Evolutionary conservation across 1,140 invertebrate species (phyloP).

Genomic region (Philotrypesis tridentata): DNA sequence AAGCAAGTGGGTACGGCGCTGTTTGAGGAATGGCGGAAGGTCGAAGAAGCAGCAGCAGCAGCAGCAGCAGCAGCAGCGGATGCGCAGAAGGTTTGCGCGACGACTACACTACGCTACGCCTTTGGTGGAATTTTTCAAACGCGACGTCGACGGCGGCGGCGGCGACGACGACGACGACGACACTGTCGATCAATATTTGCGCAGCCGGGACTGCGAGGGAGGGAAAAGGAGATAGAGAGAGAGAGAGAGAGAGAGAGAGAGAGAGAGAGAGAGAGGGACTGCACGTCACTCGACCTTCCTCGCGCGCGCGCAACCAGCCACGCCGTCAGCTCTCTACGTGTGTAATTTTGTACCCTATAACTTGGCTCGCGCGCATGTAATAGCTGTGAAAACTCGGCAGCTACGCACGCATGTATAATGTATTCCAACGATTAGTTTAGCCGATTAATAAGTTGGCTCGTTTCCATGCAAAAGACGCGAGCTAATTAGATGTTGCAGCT

Average conservation of each 20-base stretch:
- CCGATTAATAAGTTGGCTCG: no score
- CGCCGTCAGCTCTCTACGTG: background rate
- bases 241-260: no score
- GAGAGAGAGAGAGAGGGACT: slow-evolving; percentile 12
- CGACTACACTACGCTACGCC: slow-evolving; percentile 9
- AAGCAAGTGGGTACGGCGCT: background rate
- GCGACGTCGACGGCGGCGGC: slow-evolving; percentile 50
- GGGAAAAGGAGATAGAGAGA: no score
- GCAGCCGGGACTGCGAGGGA: slow-evolving; percentile 62
- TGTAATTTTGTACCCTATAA: background rate
- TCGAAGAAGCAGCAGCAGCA: slow-evolving; percentile 11
- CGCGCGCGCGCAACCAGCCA: slow-evolving; percentile 2
- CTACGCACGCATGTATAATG: no score
- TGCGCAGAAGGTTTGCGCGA: slow-evolving; percentile 36
- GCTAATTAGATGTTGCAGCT: no score
- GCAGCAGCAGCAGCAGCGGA: background rate
- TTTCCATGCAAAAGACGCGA: no score
- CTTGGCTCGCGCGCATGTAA: no score
- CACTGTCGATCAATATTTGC: slow-evolving; percentile 71
- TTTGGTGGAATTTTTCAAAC: slow-evolving; percentile 68
- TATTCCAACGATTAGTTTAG: no score
- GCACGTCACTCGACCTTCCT: slow-evolving; percentile 66
- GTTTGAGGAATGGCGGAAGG: slow-evolving; percentile 31
- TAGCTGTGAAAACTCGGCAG: no score
- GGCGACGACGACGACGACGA: slow-evolving; percentile 60